phyloP scores from a whole-genome alignment of 2,888 invertebrate species.

The Nomada fabriciana region DNA sequence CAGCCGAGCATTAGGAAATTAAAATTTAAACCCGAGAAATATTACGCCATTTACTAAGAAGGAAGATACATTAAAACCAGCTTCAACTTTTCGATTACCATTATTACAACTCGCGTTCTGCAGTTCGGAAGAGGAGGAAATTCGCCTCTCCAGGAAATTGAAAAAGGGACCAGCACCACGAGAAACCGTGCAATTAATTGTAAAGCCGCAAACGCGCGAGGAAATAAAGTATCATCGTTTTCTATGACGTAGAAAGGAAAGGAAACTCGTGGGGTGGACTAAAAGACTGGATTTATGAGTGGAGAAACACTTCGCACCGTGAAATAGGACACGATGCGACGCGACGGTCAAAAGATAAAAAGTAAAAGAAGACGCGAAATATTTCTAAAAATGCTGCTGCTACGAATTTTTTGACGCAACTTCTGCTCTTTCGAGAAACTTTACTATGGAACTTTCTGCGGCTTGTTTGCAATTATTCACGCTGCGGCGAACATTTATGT shows the following conservation, averaged over 20 bases:
- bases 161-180: slow-evolving; percentile 9
- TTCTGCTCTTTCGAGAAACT: background rate
- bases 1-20: background rate
- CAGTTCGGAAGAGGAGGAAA: background rate
- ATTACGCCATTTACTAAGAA: background rate
- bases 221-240: slow-evolving; percentile 52
- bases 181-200: slow-evolving; percentile 52
- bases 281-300: slow-evolving; percentile 25
- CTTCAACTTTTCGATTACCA: slow-evolving; percentile 15
- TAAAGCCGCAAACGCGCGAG: slow-evolving; percentile 20
- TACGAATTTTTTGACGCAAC: slow-evolving; percentile 12
- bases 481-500: background rate
- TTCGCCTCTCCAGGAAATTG: slow-evolving; percentile 29
- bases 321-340: slow-evolving; percentile 41
- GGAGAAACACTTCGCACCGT: slow-evolving; percentile 25
- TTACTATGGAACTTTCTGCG: slow-evolving; percentile 8
- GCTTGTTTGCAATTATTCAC: slow-evolving; percentile 9
- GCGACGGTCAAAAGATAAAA: slow-evolving; percentile 3
- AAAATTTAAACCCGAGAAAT: background rate
- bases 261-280: background rate
- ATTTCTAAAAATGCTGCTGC: background rate
- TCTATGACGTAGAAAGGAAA: slow-evolving; percentile 14
- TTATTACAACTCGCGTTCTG: slow-evolving; percentile 10
- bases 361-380: background rate
- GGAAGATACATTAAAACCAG: background rate